These are phyloP conservation scores for Torymus texanus DNA, from an alignment of 2,888 invertebrate genomes.

Conservation along the genomic window DNA sequence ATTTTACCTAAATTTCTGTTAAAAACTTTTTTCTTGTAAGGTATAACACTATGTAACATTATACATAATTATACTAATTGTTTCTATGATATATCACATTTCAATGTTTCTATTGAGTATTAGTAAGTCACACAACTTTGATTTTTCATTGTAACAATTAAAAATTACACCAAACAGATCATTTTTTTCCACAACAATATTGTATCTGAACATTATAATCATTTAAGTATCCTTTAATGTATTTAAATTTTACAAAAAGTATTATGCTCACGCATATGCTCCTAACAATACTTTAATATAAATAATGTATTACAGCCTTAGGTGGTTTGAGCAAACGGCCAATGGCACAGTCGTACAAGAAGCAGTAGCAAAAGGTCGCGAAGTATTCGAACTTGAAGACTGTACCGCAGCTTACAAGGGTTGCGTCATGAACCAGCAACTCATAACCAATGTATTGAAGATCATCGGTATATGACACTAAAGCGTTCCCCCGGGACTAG, in stretches of 20 bases:
- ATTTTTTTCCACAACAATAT: no score
- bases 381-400: slow-evolving; percentile 68
- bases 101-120: no score
- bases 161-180: no score
- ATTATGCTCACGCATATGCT: no score
- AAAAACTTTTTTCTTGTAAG: no score
- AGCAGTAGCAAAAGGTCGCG: slow-evolving; percentile 75
- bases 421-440: slow-evolving; percentile 69
- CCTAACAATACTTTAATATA: neutral
- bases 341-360: slow-evolving; percentile 77
- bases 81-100: no score
- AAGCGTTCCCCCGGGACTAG: neutral
- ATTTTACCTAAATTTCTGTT: no score
- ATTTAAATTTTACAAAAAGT: no score
- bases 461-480: slow-evolving; percentile 58
- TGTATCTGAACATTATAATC: no score
- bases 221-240: no score
- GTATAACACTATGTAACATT: neutral
- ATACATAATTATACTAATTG: neutral
- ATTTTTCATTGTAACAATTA: no score
- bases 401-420: slow-evolving; percentile 74
- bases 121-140: no score
- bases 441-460: slow-evolving; percentile 63
- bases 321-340: slow-evolving; percentile 74
- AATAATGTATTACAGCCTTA: slow-evolving; percentile 68